phyloP scores from a whole-genome alignment of 1,140 invertebrate species.

The Panulirus ornatus region DNA sequence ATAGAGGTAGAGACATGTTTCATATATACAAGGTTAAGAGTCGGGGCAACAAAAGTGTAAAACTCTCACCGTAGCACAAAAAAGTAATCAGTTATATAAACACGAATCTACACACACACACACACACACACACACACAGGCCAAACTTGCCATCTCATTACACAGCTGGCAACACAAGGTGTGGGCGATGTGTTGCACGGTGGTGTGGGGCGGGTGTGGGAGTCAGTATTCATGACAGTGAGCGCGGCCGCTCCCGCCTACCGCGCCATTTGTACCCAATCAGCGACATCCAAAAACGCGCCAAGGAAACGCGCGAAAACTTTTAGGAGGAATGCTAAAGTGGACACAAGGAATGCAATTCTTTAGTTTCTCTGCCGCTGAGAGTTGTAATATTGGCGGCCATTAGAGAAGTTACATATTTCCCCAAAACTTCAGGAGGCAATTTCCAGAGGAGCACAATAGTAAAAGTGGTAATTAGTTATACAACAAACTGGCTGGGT shows the following conservation, averaged over 20 bases:
- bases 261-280: background rate
- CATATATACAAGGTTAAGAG: no score
- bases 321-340: background rate
- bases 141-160: no score
- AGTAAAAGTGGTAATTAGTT: background rate
- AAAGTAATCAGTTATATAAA: no score
- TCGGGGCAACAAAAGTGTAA: no score
- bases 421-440: background rate
- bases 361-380: background rate
- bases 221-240: background rate
- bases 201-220: background rate
- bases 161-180: no score
- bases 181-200: no score
- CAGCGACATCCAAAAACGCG: background rate
- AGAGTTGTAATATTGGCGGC: background rate
- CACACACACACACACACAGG: no score
- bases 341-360: background rate
- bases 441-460: background rate
- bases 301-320: background rate
- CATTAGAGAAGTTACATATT: background rate
- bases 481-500: background rate
- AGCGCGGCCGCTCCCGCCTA: background rate
- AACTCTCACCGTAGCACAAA: no score
- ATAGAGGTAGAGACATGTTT: background rate
- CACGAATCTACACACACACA: no score